Evolutionary conservation across 92 coral and sea anemone species (phyloP), one percentile per base, ranked within the genome.

Genomic region (Bergia sp.): DNA sequence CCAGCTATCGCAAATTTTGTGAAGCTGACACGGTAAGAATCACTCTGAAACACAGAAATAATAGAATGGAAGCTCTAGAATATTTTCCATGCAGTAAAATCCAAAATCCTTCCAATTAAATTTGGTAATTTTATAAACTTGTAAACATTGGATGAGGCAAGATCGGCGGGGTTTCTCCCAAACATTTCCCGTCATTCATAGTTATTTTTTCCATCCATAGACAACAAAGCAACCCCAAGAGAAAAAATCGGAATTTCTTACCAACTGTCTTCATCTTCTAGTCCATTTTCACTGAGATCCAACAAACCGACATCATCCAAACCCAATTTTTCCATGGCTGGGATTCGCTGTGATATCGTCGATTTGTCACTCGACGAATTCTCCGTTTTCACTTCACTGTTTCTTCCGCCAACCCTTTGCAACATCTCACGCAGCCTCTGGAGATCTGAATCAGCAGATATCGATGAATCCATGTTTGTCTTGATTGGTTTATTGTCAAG

Each of bases 361-460:
- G 21, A 69, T 61, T 71, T 84, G 45, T 84, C 79, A 84, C 87
- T 23, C 79, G 91, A 74, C 37, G 81, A 82, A 45, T 93, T 95
- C 2, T 82, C 87, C 50, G 76, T 89, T 81, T 92, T 95, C 71
- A 89, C 82, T 37, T 90, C 96, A 11, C 94, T 94, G 89, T 94
- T 93, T 83, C 91, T 92, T 80, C 88, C 94, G 81, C 94, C 98
- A 12, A 95, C 86, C 90, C 94, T 92, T 90, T 95, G 93, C 13
- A 95, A 92, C 94, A 94, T 94, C 82, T 93, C 98, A 86, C 94
- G 96, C 64, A 95, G 90, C 86, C 98, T 96, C 92, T 95, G 93
- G 66, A 95, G 94, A 72, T 95, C 98, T 65, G 95, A 91, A 92
- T 94, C 98, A 90, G 95, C 95, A 89, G 98, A 95, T 90, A 94